Evolutionary conservation across 2,888 invertebrate species (phyloP).

Genomic region (Chrysina gloriosa): DNA sequence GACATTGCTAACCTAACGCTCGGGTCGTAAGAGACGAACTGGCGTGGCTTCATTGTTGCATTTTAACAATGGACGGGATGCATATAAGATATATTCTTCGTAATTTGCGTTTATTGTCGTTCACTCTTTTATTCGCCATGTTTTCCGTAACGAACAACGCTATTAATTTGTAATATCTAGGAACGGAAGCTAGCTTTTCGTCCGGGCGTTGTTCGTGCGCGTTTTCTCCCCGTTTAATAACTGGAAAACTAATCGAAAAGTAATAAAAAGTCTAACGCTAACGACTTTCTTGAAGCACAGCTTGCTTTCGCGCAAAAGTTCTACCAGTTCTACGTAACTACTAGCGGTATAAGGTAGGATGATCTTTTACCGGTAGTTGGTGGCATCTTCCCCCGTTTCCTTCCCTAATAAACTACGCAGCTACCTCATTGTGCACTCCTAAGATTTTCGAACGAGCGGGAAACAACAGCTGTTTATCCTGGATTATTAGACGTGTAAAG

Average conservation of each 20-base stretch:
- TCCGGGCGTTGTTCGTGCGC: neutral
- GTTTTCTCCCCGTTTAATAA: neutral
- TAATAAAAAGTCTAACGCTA: neutral
- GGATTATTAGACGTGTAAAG: no score
- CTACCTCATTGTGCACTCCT: neutral
- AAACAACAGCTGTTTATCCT: neutral
- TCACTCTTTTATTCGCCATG: neutral
- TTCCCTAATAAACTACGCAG: neutral
- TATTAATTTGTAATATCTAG: neutral
- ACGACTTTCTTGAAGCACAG: neutral
- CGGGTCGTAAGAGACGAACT: neutral
- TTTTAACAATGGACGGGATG: conserved; percentile 1
- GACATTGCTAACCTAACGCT: neutral
- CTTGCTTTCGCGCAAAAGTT: neutral
- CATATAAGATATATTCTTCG: neutral
- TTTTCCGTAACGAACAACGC: neutral
- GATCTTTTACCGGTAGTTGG: neutral
- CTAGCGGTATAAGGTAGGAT: neutral
- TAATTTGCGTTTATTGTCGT: neutral
- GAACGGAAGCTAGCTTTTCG: neutral
- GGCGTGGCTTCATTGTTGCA: neutral
- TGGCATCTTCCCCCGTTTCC: neutral
- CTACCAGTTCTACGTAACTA: neutral
- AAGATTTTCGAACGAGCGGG: neutral
- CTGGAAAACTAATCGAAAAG: neutral